Conservation (phyloP, 2,888 invertebrate genomes). For the Drosophila longiperda region DNA sequence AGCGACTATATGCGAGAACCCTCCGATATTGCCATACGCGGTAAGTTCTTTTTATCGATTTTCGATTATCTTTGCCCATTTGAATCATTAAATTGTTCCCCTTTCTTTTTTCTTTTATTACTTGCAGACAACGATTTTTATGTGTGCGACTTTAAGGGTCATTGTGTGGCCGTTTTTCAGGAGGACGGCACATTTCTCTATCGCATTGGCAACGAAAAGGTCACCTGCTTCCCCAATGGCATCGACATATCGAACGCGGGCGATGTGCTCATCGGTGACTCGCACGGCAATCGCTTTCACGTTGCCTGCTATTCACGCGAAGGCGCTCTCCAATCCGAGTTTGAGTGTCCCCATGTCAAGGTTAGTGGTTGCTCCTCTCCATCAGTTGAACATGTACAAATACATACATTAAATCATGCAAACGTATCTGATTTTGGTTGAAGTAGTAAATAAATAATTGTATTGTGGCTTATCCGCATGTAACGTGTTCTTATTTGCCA, state of each 20-base stretch:
- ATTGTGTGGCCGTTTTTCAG: constrained; percentile 98
- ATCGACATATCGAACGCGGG: constrained; percentile 99
- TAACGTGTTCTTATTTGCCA: too few relatives aligned
- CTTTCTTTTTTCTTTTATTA: neutral
- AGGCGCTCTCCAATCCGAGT: constrained; percentile 94
- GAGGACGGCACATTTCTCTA: constrained; percentile 96
- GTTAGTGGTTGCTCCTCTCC: constrained; percentile 85
- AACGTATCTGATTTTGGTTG: neutral
- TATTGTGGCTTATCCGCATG: too few relatives aligned
- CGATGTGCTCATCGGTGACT: constrained; percentile 98
- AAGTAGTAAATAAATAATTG: too few relatives aligned
- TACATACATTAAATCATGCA: neutral
- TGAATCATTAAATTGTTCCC: neutral
- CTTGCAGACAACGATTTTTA: constrained; percentile 94
- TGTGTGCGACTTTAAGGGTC: constrained; percentile 99
- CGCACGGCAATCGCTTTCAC: constrained; percentile 98
- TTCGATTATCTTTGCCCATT: neutral
- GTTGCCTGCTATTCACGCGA: constrained; percentile 97
- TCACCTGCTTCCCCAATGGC: constrained; percentile 98
- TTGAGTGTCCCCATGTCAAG: constrained; percentile 99
- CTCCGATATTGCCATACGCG: constrained; percentile 97
- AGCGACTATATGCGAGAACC: constrained; percentile 99
- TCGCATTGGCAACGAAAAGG: constrained; percentile 97
- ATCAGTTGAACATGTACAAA: neutral
- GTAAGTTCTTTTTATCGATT: constrained; percentile 85